Percentiles rank a stretch among this genome's conserved stretches.
Evolutionary conservation across 2,888 invertebrate genomes (phyloP).

Genomic region (Hydrotaea cyrtoneurina): DNA sequence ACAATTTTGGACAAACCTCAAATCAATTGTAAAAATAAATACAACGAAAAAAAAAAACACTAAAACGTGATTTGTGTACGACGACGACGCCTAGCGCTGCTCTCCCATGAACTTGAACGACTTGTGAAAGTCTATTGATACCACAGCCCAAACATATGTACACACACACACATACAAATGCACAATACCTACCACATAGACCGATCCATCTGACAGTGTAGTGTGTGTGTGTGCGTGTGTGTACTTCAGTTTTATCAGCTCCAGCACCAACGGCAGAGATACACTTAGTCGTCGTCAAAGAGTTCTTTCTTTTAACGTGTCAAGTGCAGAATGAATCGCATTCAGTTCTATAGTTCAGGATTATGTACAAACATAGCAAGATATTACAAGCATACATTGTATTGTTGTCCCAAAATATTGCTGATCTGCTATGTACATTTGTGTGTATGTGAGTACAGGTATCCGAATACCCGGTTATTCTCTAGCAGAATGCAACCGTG

Average conservation of each 20-base stretch:
- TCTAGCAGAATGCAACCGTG: background rate
- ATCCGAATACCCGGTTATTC: background rate
- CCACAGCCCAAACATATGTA: background rate
- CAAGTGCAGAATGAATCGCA: constrained; percentile 2
- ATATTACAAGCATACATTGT: too few species aligned
- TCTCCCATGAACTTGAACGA: constrained; percentile 38
- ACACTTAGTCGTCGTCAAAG: background rate
- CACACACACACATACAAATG: background rate
- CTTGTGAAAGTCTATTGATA: constrained; percentile 47
- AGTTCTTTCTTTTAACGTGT: background rate
- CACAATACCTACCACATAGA: background rate
- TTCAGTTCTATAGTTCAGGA: too few species aligned
- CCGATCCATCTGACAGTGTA: background rate
- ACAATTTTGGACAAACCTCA: background rate
- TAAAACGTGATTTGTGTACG: constrained; percentile 37
- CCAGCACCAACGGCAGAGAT: background rate
- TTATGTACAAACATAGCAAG: too few species aligned
- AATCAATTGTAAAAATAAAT: background rate
- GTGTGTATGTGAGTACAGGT: background rate
- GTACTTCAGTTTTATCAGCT: background rate
- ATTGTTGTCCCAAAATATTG: background rate
- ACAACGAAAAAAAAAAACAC: too few species aligned
- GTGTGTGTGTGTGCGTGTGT: background rate
- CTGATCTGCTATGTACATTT: too few species aligned
- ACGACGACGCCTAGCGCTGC: background rate